Conservation (phyloP, 2,888 invertebrate genomes). For the Stramonita haemastoma region DNA sequence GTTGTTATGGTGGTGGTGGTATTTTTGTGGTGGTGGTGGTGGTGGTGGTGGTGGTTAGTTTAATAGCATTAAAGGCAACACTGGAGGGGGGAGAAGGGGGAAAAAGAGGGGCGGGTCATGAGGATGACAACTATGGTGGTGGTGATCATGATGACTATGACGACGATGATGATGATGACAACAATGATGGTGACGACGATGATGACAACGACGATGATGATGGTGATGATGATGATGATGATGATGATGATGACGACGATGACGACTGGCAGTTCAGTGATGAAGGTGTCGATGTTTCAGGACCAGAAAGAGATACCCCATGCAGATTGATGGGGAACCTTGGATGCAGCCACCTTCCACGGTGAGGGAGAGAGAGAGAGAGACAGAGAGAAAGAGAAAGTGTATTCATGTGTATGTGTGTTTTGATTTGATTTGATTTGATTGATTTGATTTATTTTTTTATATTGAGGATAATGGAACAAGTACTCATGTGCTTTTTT, state of each 20-base stretch:
- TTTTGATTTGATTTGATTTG: no score
- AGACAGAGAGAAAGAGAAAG: neutral
- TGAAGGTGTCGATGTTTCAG: slow-evolving; percentile 78
- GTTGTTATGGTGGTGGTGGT: neutral
- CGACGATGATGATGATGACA: neutral
- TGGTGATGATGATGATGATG: neutral
- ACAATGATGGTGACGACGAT: neutral
- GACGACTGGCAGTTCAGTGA: neutral
- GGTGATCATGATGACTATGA: no score
- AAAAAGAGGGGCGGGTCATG: no score
- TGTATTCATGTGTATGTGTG: neutral
- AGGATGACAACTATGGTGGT: no score
- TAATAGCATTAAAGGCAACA: no score
- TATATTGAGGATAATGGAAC: no score
- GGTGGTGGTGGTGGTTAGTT: no score
- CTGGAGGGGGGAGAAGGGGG: no score
- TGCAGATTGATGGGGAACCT: slow-evolving; percentile 99
- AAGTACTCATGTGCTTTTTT: neutral
- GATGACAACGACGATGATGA: neutral
- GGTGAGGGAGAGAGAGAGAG: slow-evolving; percentile 79
- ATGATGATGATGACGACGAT: neutral
- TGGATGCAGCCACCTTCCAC: slow-evolving; percentile 98
- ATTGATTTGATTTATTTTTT: no score
- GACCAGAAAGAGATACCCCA: slow-evolving; percentile 89
- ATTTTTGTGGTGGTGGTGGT: no score